Conservation (phyloP, 2,113 vertebrate species). For the Oncorhynchus masou region DNA sequence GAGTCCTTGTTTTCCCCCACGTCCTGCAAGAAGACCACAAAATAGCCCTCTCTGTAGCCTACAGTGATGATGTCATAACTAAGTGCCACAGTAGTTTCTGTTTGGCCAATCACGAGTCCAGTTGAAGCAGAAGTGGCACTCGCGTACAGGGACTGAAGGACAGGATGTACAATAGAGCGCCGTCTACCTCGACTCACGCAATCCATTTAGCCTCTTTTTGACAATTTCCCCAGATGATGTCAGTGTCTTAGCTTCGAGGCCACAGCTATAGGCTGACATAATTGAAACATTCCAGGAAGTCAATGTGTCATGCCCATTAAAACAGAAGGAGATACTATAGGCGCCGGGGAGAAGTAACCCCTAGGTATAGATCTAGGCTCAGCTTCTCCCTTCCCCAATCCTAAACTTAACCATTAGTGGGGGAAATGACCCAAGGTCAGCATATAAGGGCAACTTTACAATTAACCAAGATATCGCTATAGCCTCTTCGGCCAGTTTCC, state of each 20-base stretch:
- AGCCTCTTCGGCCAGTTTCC: no score
- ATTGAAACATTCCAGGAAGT: neutral
- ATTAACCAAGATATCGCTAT: no score
- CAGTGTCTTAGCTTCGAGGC: neutral
- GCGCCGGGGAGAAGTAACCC: no score
- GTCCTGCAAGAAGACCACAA: conserved; percentile 7
- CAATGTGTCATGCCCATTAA: no score
- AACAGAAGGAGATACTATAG: no score
- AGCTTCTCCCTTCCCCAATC: no score
- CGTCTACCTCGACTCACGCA: neutral
- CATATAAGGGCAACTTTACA: no score
- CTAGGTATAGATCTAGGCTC: no score
- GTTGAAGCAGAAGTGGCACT: conserved; percentile 10
- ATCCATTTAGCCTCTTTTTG: neutral
- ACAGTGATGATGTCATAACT: no score
- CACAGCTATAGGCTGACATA: neutral
- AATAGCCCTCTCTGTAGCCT: conserved; percentile 11
- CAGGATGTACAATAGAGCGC: conserved; percentile 11
- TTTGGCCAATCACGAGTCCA: neutral
- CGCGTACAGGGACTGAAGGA: conserved; percentile 11
- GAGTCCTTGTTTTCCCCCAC: conserved; percentile 23
- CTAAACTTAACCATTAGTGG: no score
- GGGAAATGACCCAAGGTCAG: no score
- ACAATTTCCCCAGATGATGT: conserved; percentile 2
- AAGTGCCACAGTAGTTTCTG: conserved; percentile 1